Base-by-base conservation (phyloP, 1,140 invertebrate species). In the Acromyrmex echinatior region DNA sequence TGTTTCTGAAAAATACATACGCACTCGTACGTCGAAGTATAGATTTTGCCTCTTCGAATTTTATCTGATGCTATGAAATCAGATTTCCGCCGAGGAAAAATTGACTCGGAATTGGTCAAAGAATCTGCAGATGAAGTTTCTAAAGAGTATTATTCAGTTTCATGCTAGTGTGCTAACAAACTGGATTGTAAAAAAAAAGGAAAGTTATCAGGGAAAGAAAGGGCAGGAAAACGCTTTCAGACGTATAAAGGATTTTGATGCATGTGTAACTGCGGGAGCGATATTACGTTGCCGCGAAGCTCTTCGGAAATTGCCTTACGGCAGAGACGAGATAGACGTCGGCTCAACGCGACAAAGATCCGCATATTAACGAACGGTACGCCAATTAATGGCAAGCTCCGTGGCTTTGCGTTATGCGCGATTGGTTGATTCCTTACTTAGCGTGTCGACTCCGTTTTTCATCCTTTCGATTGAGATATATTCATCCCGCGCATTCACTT, bases 81-180 rank as follows among this genome's bases (percentile, higher is more conserved):
- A 31, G n/a, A 62, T 84, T 74, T 76, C 14, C 31, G 4, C 21
- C 5, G 14, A 62, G 45, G 25, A 28, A 76, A 62, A 74, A 74
- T 82, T 60, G 16, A 82, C 53, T 74, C 25, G 2, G 14, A 68
- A 80, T 71, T 71, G 79, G 21, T 81, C 51, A 82, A 82, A 82
- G 53, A 74, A 82, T 80, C 63, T 28, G 16, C 39, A 21, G 66
- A 73, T 73, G 28, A 68, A 45, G 21, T 80, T 81, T 81, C 78
- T 45, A 71, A 58, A 71, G 65, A 58, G 39, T 28, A 73, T 73
- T 82, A 73, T 73, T 58, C 66, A 12, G 53, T 73, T 82, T 60
- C 53, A 53, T 28, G 68, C 79, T 31, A n/a, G 66, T 73, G n/a
- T 12, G 79, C 79, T 73, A 58, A 82, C 21, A 60, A 82, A 45